phyloP scores from a whole-genome alignment of 2,888 invertebrate genomes.

The Amphimallon solstitiale region DNA sequence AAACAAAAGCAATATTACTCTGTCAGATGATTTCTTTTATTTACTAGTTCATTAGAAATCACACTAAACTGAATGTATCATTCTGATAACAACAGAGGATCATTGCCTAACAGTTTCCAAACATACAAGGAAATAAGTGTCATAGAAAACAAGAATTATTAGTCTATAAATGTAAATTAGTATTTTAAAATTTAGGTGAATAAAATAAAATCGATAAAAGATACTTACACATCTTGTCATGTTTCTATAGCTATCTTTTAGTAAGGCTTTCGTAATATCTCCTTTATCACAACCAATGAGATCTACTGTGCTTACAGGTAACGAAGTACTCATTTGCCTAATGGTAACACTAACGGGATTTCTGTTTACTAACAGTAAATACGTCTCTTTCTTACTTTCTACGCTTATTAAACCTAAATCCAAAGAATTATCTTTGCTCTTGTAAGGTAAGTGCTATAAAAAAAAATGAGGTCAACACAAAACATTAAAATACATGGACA shows the following conservation, averaged over 20 bases:
- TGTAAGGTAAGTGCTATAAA: slow-evolving; percentile 59
- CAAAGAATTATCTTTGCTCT: slow-evolving; percentile 62
- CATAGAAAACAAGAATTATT: no score
- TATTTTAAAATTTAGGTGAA: background rate
- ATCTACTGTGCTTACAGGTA: slow-evolving; percentile 69
- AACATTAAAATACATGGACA: no score
- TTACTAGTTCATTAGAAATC: no score
- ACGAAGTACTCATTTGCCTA: slow-evolving; percentile 70
- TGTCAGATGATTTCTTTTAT: no score
- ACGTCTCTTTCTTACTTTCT: slow-evolving; percentile 73
- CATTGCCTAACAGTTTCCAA: no score
- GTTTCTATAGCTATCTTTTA: slow-evolving; percentile 60
- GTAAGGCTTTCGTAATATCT: slow-evolving; percentile 55
- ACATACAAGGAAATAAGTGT: no score
- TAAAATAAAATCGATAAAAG: background rate
- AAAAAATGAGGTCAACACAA: no score
- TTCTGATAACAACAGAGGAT: no score
- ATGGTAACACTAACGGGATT: slow-evolving; percentile 79
- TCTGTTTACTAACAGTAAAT: slow-evolving; percentile 77
- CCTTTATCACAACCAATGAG: slow-evolving; percentile 72
- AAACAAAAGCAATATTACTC: no score
- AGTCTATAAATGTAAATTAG: no score
- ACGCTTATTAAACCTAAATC: slow-evolving; percentile 75
- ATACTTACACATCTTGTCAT: slow-evolving; percentile 60
- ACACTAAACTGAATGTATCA: no score